Evolutionary conservation across 2,113 vertebrate species (phyloP).

Genomic region (Daubentonia madagascariensis): DNA sequence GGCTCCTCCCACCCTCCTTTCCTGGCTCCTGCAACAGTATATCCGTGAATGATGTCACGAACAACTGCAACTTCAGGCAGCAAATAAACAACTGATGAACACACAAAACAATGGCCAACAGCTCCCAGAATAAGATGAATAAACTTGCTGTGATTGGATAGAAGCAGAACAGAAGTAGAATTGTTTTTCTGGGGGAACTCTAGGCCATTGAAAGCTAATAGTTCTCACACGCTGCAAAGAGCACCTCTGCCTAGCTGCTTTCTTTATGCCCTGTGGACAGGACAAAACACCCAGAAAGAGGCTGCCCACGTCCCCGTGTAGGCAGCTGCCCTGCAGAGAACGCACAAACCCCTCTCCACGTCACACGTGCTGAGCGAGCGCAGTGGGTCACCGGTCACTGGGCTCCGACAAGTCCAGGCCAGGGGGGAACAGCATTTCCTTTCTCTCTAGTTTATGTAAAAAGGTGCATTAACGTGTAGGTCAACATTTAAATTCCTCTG

Average conservation of each 20-base stretch:
- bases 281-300: background rate
- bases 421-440: background rate
- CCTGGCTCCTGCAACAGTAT: background rate
- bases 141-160: background rate
- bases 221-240: background rate
- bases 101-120: fast-evolving
- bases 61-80: background rate
- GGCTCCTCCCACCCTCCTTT: background rate
- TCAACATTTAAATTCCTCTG: background rate
- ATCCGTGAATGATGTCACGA: background rate
- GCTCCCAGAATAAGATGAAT: background rate
- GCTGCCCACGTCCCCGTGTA: background rate
- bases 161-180: background rate
- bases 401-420: background rate
- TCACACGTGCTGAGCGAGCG: conserved; percentile 60
- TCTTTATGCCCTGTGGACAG: background rate
- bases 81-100: background rate
- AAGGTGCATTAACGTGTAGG: background rate
- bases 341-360: conserved; percentile 55
- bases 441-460: background rate
- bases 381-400: conserved; percentile 53
- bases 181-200: background rate
- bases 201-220: background rate
- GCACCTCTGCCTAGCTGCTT: fast-evolving
- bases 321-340: conserved; percentile 60